These are phyloP conservation scores for Augiades crinisus DNA, from an alignment of 2,888 invertebrate genomes.

Conservation along the genomic window DNA sequence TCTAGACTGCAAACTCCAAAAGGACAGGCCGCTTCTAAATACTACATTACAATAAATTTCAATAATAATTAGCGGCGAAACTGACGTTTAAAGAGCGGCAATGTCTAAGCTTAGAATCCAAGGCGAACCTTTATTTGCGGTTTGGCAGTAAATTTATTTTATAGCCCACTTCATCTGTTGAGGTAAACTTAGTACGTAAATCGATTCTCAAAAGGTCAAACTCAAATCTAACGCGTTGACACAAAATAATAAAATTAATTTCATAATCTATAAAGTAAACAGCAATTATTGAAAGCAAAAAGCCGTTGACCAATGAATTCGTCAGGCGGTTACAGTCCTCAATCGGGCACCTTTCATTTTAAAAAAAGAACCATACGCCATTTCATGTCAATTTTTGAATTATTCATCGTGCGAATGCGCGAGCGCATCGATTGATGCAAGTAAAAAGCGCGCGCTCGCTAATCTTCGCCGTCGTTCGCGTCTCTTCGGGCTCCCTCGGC, in stretches of 20 bases:
- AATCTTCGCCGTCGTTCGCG: constrained; percentile 77
- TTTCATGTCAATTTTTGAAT: constrained; percentile 82
- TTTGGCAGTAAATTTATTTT: constrained; percentile 64
- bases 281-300: constrained; percentile 74
- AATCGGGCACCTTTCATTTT: constrained; percentile 81
- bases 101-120: constrained; percentile 36
- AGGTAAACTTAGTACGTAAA: constrained; percentile 18
- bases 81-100: background rate
- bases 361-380: constrained; percentile 81
- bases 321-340: constrained; percentile 81
- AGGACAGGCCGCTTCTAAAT: background rate
- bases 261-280: constrained; percentile 58
- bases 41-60: background rate
- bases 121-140: constrained; percentile 69
- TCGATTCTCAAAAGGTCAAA: constrained; percentile 20
- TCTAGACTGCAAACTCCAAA: constrained; percentile 33
- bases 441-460: constrained; percentile 78
- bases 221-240: constrained; percentile 6
- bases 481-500: constrained; percentile 58
- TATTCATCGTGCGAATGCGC: constrained; percentile 81
- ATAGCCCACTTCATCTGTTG: constrained; percentile 46
- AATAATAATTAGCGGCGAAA: constrained; percentile 10
- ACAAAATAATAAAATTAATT: constrained; percentile 32
- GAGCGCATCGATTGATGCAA: constrained; percentile 81
- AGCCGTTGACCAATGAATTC: constrained; percentile 80